Conservation (phyloP, 2,888 invertebrate species). For the Lingula anatina region DNA sequence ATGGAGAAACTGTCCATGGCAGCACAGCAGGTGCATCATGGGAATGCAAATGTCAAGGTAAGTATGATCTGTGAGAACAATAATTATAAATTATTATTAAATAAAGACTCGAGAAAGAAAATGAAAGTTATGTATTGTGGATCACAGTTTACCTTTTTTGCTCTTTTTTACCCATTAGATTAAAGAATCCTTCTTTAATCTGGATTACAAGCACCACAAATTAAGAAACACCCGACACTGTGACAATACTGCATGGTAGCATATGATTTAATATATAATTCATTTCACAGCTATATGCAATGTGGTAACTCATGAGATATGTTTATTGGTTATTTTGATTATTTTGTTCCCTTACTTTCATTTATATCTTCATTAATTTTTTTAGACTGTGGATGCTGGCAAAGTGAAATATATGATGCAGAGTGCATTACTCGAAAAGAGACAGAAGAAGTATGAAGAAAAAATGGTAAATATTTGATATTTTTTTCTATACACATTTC, state of each 20-base stretch:
- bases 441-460: slow-evolving; percentile 51
- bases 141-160: too few relatives aligned
- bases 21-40: slow-evolving; percentile 24
- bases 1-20: slow-evolving; percentile 20
- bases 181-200: neutral
- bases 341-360: neutral
- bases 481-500: neutral
- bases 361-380: slow-evolving; percentile 7
- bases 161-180: neutral
- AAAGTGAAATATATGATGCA: slow-evolving; percentile 54
- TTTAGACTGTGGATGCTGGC: slow-evolving; percentile 51
- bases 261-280: too few relatives aligned
- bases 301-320: neutral
- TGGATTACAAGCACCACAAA: neutral
- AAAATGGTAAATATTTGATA: slow-evolving; percentile 43
- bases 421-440: slow-evolving; percentile 52
- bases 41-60: slow-evolving; percentile 32
- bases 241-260: too few relatives aligned
- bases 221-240: neutral
- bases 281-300: too few relatives aligned
- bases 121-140: too few relatives aligned
- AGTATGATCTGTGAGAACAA: neutral
- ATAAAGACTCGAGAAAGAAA: neutral
- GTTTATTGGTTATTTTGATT: neutral
- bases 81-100: neutral